These are phyloP conservation scores for Eriosoma lanigerum DNA, from an alignment of 1,140 invertebrate species.

Conservation along the genomic window DNA sequence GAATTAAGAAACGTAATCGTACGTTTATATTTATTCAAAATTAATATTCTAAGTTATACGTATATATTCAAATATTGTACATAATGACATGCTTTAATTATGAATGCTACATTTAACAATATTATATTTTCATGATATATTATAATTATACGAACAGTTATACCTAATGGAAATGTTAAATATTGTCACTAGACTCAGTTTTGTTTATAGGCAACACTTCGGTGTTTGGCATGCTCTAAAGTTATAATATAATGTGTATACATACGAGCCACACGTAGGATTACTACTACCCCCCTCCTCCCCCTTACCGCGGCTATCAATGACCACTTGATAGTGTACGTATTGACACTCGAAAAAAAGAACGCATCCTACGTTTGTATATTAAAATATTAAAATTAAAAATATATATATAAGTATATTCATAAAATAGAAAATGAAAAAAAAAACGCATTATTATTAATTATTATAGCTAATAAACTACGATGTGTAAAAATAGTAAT, in stretches of 20 bases:
- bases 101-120: too few species aligned
- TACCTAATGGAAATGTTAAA: neutral
- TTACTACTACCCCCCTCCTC: neutral
- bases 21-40: too few species aligned
- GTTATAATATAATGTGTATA: neutral
- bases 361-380: neutral
- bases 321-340: neutral
- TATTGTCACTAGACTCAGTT: neutral
- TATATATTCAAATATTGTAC: too few species aligned
- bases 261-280: neutral
- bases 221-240: slow-evolving; percentile 16
- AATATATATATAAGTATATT: too few species aligned
- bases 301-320: too few species aligned
- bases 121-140: too few species aligned
- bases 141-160: too few species aligned
- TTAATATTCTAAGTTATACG: too few species aligned
- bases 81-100: too few species aligned
- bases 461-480: slow-evolving; percentile 48
- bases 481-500: slow-evolving; percentile 33
- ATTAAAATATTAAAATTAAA: too few species aligned
- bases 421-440: slow-evolving; percentile 18
- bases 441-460: slow-evolving; percentile 13
- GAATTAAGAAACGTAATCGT: too few species aligned
- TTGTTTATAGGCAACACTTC: slow-evolving; percentile 15
- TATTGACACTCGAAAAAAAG: neutral